phyloP scores from a whole-genome alignment of 2,797 vertebrate genomes.

The Poeciliopsis turneri region DNA sequence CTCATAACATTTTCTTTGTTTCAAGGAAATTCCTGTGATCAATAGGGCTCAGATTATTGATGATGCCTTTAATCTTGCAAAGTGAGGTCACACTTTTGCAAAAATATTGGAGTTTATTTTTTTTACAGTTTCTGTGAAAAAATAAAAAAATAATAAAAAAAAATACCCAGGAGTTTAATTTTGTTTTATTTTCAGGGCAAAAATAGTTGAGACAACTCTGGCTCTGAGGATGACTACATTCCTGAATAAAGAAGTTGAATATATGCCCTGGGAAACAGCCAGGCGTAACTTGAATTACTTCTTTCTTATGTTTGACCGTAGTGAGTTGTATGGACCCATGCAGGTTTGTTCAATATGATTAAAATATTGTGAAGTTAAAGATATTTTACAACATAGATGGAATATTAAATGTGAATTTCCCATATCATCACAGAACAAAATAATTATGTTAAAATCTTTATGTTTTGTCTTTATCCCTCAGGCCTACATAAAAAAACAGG shows the following conservation, averaged over 20 bases:
- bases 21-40: conserved; percentile 86
- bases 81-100: conserved; percentile 71
- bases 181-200: conserved; percentile 75
- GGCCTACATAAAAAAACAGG: conserved; percentile 85
- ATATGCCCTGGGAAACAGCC: conserved; percentile 88
- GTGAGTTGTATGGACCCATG: conserved; percentile 87
- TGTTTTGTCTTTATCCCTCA: conserved; percentile 50
- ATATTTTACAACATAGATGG: background rate
- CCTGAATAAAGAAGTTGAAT: conserved; percentile 77
- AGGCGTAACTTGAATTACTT: conserved; percentile 82
- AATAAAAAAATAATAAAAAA: background rate
- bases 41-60: conserved; percentile 91
- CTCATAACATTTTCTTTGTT: conserved; percentile 8
- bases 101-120: background rate
- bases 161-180: background rate
- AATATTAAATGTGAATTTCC: background rate
- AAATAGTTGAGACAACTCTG: conserved; percentile 71
- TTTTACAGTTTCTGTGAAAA: background rate
- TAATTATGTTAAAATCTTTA: background rate
- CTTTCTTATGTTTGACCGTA: conserved; percentile 89
- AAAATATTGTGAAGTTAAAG: background rate
- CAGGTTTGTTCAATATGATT: conserved; percentile 74
- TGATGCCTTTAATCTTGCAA: conserved; percentile 91
- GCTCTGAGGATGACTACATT: conserved; percentile 88
- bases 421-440: background rate